Percentiles rank a stretch among this genome's conserved stretches.
Conservation (phyloP, 2,888 invertebrate genomes). For the Mesorhabditis sp. region DNA sequence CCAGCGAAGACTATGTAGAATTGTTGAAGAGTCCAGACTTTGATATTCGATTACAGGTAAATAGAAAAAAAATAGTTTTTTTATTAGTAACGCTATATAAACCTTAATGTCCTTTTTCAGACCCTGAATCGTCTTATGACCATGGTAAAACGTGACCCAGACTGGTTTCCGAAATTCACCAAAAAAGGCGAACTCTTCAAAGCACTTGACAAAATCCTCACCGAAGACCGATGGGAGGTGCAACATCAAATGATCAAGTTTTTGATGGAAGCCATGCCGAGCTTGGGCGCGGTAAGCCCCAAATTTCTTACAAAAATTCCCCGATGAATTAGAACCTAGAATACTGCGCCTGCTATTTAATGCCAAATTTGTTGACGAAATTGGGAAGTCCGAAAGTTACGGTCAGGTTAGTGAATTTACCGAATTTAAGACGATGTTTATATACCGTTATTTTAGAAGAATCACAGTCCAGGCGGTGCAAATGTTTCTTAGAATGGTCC, state of each 20-base stretch:
- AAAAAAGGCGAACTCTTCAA: conserved; percentile 41
- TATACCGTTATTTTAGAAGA: too few species aligned
- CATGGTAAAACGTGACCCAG: conserved; percentile 29
- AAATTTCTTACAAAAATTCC: neutral
- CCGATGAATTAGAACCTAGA: conserved; percentile 41
- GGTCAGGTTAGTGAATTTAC: conserved; percentile 49
- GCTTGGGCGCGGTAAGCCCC: conserved; percentile 58
- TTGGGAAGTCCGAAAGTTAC: conserved; percentile 47
- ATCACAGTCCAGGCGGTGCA: too few species aligned
- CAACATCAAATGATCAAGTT: conserved; percentile 60
- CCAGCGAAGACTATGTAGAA: conserved; percentile 34
- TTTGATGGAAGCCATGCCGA: conserved; percentile 44
- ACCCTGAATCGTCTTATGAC: conserved; percentile 33
- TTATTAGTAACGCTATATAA: neutral
- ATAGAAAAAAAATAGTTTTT: neutral
- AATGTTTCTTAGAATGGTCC: too few species aligned
- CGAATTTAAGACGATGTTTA: too few species aligned
- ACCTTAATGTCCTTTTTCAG: conserved; percentile 13
- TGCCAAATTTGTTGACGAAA: conserved; percentile 59
- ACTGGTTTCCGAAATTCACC: conserved; percentile 33
- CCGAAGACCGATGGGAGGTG: conserved; percentile 62
- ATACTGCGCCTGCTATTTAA: conserved; percentile 55
- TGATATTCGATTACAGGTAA: conserved; percentile 32
- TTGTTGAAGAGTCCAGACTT: conserved; percentile 30
- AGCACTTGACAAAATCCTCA: conserved; percentile 58